Conservation (phyloP, 2,888 invertebrate genomes). For the Hirtodrosophila duncani region DNA sequence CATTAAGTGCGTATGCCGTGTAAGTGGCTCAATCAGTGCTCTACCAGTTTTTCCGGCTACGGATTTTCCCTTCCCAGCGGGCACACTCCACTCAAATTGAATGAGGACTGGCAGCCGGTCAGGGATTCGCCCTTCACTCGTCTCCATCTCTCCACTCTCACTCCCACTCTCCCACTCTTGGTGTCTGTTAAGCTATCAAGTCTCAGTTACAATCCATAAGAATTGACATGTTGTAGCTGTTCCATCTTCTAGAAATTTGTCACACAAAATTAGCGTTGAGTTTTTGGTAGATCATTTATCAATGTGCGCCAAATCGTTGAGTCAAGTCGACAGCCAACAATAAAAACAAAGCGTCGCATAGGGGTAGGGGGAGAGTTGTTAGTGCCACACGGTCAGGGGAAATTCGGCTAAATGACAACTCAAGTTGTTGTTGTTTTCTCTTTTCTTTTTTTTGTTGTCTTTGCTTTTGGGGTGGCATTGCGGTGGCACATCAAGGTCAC, state of each 20-base stretch:
- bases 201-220: slow-evolving; percentile 29
- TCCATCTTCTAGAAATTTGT: slow-evolving; percentile 37
- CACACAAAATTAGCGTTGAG: slow-evolving; percentile 60
- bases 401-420: no score
- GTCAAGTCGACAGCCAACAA: slow-evolving; percentile 50
- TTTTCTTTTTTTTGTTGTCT: no score
- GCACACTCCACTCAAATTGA: slow-evolving; percentile 31
- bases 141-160: neutral
- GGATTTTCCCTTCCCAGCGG: slow-evolving; percentile 24
- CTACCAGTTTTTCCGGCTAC: no score
- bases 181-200: neutral
- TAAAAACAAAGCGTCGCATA: slow-evolving; percentile 47
- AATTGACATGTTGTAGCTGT: slow-evolving; percentile 50
- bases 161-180: no score
- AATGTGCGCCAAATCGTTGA: slow-evolving; percentile 30
- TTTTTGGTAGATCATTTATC: slow-evolving; percentile 34
- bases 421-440: no score
- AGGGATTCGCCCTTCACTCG: neutral
- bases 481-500: no score
- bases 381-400: neutral
- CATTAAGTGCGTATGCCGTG: slow-evolving; percentile 46
- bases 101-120: slow-evolving; percentile 20
- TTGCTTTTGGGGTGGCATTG: no score
- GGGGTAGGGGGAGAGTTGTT: neutral
- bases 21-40: neutral